These are phyloP conservation scores for Alfaro cultratus DNA, from an alignment of 2,797 vertebrate species.

Conservation along the genomic window DNA sequence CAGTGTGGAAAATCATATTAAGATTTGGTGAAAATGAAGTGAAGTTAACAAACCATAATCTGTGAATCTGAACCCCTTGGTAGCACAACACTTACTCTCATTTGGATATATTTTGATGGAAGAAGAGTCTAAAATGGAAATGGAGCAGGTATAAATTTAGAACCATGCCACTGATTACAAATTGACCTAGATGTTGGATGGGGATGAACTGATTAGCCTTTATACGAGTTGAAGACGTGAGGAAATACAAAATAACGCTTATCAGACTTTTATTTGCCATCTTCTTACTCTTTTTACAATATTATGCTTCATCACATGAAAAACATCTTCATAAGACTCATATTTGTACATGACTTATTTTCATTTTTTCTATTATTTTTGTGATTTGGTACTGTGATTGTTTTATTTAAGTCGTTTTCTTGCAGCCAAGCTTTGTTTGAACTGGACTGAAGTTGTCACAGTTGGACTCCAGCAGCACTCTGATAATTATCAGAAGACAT, in stretches of 20 bases:
- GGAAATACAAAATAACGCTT: background rate
- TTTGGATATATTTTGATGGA: conserved; percentile 6
- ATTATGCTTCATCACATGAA: background rate
- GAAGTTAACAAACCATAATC: background rate
- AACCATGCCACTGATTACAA: background rate
- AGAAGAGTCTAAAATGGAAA: background rate
- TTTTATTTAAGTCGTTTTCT: background rate
- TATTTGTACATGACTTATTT: background rate
- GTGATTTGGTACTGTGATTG: background rate
- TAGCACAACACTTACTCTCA: background rate
- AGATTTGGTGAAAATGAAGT: background rate
- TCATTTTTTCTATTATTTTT: background rate
- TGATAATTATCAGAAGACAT: conserved; percentile 41
- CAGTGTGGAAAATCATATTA: background rate
- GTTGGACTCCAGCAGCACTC: conserved; percentile 30
- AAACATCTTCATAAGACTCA: background rate
- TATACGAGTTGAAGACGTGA: background rate
- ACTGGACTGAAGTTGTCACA: conserved; percentile 23
- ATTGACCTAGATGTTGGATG: conserved; percentile 6
- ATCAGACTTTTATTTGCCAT: background rate
- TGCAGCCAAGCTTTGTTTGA: conserved; percentile 21
- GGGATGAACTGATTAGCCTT: background rate
- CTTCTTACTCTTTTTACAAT: background rate
- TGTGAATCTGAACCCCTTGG: background rate
- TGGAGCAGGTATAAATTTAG: conserved; percentile 6